Evolutionary conservation across 53 echinoderm and acorn worm species (phyloP), one percentile per base, ranked within the genome.

Genomic region (Pentamera pediparva): DNA sequence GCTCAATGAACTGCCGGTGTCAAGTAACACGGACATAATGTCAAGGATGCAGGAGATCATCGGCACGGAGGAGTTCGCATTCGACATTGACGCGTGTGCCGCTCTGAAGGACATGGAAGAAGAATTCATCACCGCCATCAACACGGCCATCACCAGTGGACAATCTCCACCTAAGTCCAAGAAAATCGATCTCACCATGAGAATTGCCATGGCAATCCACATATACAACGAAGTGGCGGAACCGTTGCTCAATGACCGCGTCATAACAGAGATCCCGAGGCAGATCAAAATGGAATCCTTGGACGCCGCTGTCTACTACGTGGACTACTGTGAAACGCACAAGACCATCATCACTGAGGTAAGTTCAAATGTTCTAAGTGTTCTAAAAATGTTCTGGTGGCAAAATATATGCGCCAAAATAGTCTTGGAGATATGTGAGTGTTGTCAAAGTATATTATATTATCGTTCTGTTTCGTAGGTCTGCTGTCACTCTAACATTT

Each of bases 121-220:
- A 32, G 61, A 61, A 32, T 61, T 61, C 19, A 61, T 61, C 33
- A 61, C 11, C 32, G 32, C 32, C 32, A 61, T 61, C 3, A 61
- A 61, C 35, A 36, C 32, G n/a, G 61, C 61, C 3, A 61, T 61
- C 35, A 34, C 61, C 12, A 61, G 34, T 32, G 61, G 61, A 61
- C 32, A 31, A 32, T 13, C 34, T 33, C 61, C 61, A 17, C 61
- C 61, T 2, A 61, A 61, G 34, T 61, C 61, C 15, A 61, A 61
- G 33, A 61, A 61, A 32, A 11, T 61, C 17, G 61, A 61, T 36
- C 12, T 61, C 15, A 33, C 35, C 30, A 61, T 32, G 61, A 32
- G 61, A 32, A 13, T 61, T 33, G 61, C 34, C 8, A 17, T 32
- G 35, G 32, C 61, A 61, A 12, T 32, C 11, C 34, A 61, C 61